Percentiles rank a stretch among this genome's conserved stretches.
Conservation (phyloP, 2,113 vertebrate genomes). For the Eonycteris spelaea region DNA sequence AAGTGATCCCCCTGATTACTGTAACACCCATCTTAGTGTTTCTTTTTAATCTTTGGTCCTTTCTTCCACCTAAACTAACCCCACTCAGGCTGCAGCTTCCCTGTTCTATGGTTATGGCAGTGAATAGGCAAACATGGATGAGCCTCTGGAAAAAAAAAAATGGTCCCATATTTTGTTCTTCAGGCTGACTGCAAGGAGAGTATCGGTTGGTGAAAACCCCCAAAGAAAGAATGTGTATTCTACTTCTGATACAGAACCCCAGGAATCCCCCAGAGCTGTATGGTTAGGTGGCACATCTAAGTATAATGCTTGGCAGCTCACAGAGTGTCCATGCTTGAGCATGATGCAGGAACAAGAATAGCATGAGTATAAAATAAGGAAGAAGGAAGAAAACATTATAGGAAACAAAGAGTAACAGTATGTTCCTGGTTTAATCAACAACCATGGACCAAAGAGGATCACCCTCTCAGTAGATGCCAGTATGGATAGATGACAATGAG, state of each 20-base stretch:
- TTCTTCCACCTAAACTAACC: background rate
- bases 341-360: background rate
- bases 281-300: rapidly evolving
- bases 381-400: background rate
- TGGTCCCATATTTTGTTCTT: background rate
- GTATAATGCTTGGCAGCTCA: background rate
- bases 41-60: background rate
- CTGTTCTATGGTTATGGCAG: background rate
- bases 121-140: rapidly evolving
- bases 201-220: background rate
- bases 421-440: background rate
- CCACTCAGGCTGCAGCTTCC: background rate
- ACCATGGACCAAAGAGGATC: background rate
- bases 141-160: background rate
- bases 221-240: background rate
- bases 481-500: background rate
- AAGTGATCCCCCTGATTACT: no score
- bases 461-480: background rate
- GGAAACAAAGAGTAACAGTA: background rate
- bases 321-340: background rate
- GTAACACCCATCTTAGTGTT: background rate
- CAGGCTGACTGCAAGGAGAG: background rate
- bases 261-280: background rate
- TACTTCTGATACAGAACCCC: background rate
- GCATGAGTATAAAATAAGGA: background rate